phyloP scores from a whole-genome alignment of 2,113 vertebrate genomes.

The Scortum barcoo region DNA sequence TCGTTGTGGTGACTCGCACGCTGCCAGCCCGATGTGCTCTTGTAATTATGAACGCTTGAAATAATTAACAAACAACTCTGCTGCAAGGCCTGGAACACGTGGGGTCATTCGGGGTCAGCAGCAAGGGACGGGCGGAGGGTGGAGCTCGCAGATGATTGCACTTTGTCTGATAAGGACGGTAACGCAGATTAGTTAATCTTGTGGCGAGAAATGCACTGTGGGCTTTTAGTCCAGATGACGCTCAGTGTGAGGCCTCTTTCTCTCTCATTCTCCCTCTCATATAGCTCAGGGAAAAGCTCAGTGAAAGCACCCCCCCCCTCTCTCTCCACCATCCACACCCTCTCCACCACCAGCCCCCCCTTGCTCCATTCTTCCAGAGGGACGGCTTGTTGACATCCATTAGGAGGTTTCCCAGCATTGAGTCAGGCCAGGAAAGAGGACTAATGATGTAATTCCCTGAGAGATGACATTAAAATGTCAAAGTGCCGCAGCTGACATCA shows the following conservation, averaged over 20 bases:
- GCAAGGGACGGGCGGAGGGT: slow-evolving; percentile 29
- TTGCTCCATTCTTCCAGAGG: slow-evolving; percentile 66
- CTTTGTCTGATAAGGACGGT: slow-evolving; percentile 51
- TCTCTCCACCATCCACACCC: slow-evolving; percentile 24
- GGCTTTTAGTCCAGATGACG: slow-evolving; percentile 71
- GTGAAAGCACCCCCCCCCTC: slow-evolving; percentile 31
- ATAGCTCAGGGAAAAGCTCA: slow-evolving; percentile 43
- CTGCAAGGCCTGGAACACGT: slow-evolving; percentile 36
- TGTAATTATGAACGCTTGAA: slow-evolving; percentile 75
- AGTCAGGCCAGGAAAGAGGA: slow-evolving; percentile 67
- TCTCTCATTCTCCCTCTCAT: slow-evolving; percentile 29
- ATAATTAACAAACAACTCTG: slow-evolving; percentile 73
- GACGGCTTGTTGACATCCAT: slow-evolving; percentile 82
- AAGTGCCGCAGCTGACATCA: slow-evolving; percentile 81
- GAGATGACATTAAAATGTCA: slow-evolving; percentile 83
- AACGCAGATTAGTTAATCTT: slow-evolving; percentile 65
- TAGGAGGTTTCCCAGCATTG: slow-evolving; percentile 82
- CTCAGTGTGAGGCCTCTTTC: slow-evolving; percentile 45
- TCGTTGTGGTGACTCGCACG: slow-evolving; percentile 25
- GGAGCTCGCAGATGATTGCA: slow-evolving; percentile 49
- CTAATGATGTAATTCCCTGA: slow-evolving; percentile 84
- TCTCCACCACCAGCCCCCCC: slow-evolving; percentile 6
- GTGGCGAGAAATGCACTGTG: slow-evolving; percentile 50
- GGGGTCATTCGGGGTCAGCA: slow-evolving; percentile 58
- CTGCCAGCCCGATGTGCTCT: slow-evolving; percentile 51